Percentiles rank a stretch among this genome's conserved stretches.
Conservation (phyloP, 1,140 invertebrate species). For the Drosophila obscura region DNA sequence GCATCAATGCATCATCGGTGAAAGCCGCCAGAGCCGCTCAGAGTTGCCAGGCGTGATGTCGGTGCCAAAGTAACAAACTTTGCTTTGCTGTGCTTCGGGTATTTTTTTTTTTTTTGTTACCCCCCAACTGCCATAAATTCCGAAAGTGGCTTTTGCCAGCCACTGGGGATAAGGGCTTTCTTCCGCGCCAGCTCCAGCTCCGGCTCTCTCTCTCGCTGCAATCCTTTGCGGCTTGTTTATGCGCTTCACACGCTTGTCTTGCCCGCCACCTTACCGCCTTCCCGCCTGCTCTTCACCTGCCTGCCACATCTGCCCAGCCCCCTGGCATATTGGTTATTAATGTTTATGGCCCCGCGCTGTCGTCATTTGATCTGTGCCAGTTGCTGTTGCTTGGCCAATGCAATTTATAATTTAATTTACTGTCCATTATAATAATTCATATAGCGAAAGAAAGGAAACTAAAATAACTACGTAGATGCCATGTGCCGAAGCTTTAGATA, state of each 20-base stretch:
- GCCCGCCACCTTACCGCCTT: conserved; percentile 7
- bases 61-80: conserved; percentile 72
- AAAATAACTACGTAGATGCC: not conserved
- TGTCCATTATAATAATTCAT: conserved; percentile 65
- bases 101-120: not conserved
- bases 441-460: not conserved
- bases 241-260: conserved; percentile 77
- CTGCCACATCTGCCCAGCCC: not conserved
- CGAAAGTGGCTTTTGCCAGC: conserved; percentile 66
- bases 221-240: conserved; percentile 73
- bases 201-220: conserved; percentile 20
- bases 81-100: conserved; percentile 48
- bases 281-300: not conserved
- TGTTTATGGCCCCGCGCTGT: conserved; percentile 63
- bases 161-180: conserved; percentile 49
- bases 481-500: too few species aligned
- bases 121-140: conserved; percentile 67
- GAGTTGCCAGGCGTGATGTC: conserved; percentile 15
- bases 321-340: conserved; percentile 76
- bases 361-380: conserved; percentile 61
- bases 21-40: conserved; percentile 32
- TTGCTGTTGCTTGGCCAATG: conserved; percentile 44
- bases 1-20: conserved; percentile 79
- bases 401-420: conserved; percentile 72
- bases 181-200: not conserved